Conservation (phyloP, 1,140 invertebrate genomes). For the Oedothorax gibbosus region DNA sequence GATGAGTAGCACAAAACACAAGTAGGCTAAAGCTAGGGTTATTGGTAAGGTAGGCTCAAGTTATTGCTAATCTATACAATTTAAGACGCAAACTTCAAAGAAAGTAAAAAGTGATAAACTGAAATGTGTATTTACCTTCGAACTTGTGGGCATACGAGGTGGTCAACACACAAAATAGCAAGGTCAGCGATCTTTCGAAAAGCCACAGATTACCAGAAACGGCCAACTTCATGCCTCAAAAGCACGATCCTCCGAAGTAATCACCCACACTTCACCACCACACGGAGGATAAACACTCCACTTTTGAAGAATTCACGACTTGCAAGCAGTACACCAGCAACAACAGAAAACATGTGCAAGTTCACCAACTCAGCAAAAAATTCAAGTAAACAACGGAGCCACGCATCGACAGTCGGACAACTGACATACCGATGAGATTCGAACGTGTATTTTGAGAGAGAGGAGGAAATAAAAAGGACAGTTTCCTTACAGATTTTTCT, state of each 20-base stretch:
- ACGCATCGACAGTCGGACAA: not conserved
- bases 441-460: not conserved
- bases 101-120: too few species aligned
- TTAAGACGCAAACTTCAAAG: too few species aligned
- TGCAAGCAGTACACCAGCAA: not conserved
- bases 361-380: conserved; percentile 1
- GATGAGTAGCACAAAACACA: too few species aligned
- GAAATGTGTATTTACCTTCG: conserved; percentile 13
- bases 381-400: not conserved
- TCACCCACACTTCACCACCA: not conserved
- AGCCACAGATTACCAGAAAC: conserved; percentile 22
- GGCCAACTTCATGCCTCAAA: conserved; percentile 40
- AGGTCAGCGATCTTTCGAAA: conserved; percentile 31
- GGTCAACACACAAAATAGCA: conserved; percentile 15
- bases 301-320: not conserved
- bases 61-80: too few species aligned
- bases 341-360: not conserved
- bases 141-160: conserved; percentile 1
- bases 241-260: not conserved
- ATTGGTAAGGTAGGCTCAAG: too few species aligned
- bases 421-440: not conserved
- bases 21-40: too few species aligned
- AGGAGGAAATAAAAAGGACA: not conserved
- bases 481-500: not conserved
- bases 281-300: conserved; percentile 1